Percentiles rank a stretch among this genome's conserved stretches.
Evolutionary conservation across 1,140 invertebrate species (phyloP).

Genomic region (Dendroctonus ponderosae): DNA sequence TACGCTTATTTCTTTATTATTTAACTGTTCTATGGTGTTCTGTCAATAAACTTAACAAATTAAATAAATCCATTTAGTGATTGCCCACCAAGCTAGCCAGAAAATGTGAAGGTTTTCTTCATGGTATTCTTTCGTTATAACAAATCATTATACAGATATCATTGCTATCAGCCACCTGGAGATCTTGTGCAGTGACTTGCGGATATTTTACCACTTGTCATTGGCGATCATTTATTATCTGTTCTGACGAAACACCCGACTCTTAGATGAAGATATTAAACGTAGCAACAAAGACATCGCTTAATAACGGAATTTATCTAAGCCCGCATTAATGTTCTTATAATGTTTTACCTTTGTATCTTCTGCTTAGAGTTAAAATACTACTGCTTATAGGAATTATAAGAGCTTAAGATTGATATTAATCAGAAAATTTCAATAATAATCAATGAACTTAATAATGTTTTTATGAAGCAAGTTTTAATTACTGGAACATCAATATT

Average conservation of each 20-base stretch:
- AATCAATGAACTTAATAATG: too few relatives aligned
- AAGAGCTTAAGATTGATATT: too few relatives aligned
- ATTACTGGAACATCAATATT: too few relatives aligned
- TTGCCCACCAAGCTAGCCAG: conserved; percentile 24
- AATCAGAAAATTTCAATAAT: too few relatives aligned
- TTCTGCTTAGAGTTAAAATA: too few relatives aligned
- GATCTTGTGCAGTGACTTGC: conserved; percentile 32
- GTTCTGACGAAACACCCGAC: conserved; percentile 30
- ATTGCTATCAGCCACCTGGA: conserved; percentile 36
- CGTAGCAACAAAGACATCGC: conserved; percentile 29
- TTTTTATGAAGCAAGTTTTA: too few relatives aligned
- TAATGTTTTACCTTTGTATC: background rate
- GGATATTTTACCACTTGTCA: conserved; percentile 33
- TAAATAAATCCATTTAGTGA: conserved; percentile 9
- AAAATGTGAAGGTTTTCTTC: conserved; percentile 22
- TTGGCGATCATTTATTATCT: conserved; percentile 29
- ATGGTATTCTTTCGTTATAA: conserved; percentile 28
- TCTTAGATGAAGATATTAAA: conserved; percentile 35
- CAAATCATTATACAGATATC: conserved; percentile 36
- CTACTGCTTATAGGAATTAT: too few relatives aligned
- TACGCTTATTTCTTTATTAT: too few relatives aligned
- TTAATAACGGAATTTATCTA: conserved; percentile 9
- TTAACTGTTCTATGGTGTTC: background rate
- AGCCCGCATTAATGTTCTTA: background rate
- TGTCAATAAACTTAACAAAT: conserved; percentile 11